Percentiles rank a stretch among this genome's conserved stretches.
Conservation (phyloP, 2,888 invertebrate genomes). For the Idaea dimidiata region DNA sequence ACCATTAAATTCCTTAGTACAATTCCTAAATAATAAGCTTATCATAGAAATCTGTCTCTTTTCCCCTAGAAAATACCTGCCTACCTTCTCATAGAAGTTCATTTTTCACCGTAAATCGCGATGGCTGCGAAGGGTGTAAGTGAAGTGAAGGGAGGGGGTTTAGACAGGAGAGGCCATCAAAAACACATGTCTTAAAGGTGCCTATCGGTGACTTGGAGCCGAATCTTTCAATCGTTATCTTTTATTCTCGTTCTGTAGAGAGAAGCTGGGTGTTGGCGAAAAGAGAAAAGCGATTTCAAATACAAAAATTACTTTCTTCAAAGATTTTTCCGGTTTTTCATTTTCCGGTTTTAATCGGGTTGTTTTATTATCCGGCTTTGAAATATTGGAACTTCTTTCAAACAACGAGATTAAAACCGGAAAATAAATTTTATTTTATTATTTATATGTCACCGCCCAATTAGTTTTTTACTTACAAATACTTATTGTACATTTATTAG, state of each 20-base stretch:
- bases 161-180: conserved; percentile 38
- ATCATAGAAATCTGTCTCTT: not conserved
- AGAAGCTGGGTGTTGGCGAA: not conserved
- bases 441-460: too few relatives aligned
- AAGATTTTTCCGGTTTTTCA: not conserved
- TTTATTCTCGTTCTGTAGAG: conserved; percentile 39
- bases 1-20: not conserved
- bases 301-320: conserved; percentile 19
- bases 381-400: too few relatives aligned
- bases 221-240: conserved; percentile 64
- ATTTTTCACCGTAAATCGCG: not conserved
- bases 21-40: not conserved
- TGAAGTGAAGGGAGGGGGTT: conserved; percentile 11
- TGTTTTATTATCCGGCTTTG: too few relatives aligned
- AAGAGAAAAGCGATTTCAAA: conserved; percentile 13
- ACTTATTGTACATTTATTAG: too few relatives aligned
- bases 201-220: conserved; percentile 41
- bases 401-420: too few relatives aligned
- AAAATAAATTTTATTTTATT: too few relatives aligned
- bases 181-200: conserved; percentile 53
- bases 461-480: too few relatives aligned
- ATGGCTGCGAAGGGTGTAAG: not conserved
- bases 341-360: too few relatives aligned
- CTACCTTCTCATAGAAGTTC: not conserved
- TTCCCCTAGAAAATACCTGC: not conserved